Conservation (phyloP, 2,113 vertebrate genomes). For the Tetraodon nigroviridis region DNA sequence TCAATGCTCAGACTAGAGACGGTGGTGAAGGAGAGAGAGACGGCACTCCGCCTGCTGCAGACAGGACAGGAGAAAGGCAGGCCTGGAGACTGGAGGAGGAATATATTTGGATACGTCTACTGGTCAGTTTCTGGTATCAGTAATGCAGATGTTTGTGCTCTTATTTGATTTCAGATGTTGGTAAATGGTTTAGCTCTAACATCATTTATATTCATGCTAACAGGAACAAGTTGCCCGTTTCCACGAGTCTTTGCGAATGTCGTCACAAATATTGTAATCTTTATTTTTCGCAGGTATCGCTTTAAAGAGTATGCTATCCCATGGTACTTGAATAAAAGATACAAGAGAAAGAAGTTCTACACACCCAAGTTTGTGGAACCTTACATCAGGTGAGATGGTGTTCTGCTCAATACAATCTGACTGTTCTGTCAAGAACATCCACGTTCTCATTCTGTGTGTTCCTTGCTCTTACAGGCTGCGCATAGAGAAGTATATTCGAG, state of each 20-base stretch:
- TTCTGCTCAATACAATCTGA: background rate
- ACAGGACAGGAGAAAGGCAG: slow-evolving; percentile 85
- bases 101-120: slow-evolving; percentile 81
- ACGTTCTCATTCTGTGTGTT: background rate
- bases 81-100: slow-evolving; percentile 87
- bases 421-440: background rate
- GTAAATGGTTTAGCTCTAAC: background rate
- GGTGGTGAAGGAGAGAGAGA: slow-evolving; percentile 85
- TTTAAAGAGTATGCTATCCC: slow-evolving; percentile 90
- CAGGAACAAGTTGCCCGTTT: background rate
- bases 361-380: slow-evolving; percentile 78
- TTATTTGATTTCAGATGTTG: no score
- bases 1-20: slow-evolving; percentile 86
- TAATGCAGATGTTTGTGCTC: no score
- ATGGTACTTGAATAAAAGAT: slow-evolving; percentile 87
- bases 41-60: slow-evolving; percentile 86
- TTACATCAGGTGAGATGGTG: slow-evolving; percentile 79
- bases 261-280: background rate
- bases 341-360: slow-evolving; percentile 83
- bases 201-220: background rate
- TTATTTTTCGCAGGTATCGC: slow-evolving; percentile 76
- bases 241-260: background rate
- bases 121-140: slow-evolving; percentile 73
- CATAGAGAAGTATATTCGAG: slow-evolving; percentile 75
- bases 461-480: slow-evolving; percentile 74